Evolutionary conservation across 2,888 invertebrate species (phyloP).

Genomic region (Cephalotes varians): DNA sequence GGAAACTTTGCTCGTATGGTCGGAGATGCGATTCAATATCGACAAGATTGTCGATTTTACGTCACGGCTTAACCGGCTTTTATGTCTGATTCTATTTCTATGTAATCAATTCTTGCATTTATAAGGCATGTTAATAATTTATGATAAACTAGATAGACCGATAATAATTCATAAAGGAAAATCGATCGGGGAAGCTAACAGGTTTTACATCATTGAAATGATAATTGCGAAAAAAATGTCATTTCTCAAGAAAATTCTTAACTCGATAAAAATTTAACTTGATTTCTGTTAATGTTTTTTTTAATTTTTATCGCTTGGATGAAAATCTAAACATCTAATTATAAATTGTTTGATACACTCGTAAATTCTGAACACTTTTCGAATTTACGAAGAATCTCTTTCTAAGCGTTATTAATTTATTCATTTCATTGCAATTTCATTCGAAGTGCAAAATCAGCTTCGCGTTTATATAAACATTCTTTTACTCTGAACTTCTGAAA

Average conservation of each 20-base stretch:
- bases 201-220: not conserved
- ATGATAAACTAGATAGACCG: not conserved
- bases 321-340: constrained; percentile 1
- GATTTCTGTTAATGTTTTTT: not conserved
- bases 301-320: too few species aligned
- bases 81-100: not conserved
- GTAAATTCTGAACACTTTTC: not conserved
- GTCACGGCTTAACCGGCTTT: constrained; percentile 2
- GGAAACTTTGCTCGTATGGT: constrained; percentile 29
- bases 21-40: constrained; percentile 55
- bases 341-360: not conserved
- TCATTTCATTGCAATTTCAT: too few species aligned
- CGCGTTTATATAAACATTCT: not conserved
- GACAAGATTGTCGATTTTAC: constrained; percentile 54
- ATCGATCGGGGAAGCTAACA: not conserved
- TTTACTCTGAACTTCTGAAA: not conserved
- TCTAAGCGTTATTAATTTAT: not conserved
- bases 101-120: not conserved
- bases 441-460: not conserved
- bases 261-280: not conserved
- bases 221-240: not conserved
- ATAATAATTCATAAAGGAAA: constrained; percentile 2
- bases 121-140: not conserved
- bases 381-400: not conserved
- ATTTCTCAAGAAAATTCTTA: not conserved